phyloP scores from a whole-genome alignment of 2,888 invertebrate species.

The Calliphora vomitoria region DNA sequence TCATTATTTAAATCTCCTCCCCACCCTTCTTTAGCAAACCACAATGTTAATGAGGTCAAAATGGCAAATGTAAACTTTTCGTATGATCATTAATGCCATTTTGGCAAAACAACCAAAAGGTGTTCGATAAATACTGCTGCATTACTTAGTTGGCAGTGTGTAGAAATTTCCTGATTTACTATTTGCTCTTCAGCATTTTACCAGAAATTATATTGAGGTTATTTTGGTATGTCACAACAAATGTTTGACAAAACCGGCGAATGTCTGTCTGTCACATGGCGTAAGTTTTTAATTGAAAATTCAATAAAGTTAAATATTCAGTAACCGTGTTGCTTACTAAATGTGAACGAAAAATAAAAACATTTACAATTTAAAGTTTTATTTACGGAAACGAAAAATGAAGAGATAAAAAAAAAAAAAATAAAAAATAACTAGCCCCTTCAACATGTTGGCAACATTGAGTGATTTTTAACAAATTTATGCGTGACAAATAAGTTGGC shows the following conservation, averaged over 20 bases:
- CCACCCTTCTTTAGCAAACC: constrained; percentile 10
- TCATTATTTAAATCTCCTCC: no score
- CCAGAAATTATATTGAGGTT: constrained; percentile 23
- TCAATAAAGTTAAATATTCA: constrained; percentile 24
- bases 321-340: neutral
- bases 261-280: neutral
- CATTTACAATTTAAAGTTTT: constrained; percentile 35
- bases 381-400: constrained; percentile 26
- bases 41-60: constrained; percentile 74
- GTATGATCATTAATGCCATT: neutral
- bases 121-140: constrained; percentile 3
- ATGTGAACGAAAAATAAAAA: neutral
- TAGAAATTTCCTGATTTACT: neutral
- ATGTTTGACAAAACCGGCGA: constrained; percentile 2
- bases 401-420: neutral
- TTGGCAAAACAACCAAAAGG: constrained; percentile 8
- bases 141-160: neutral
- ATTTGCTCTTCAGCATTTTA: constrained; percentile 2
- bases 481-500: constrained; percentile 73
- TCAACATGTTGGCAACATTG: constrained; percentile 71
- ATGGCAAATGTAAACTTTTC: constrained; percentile 20
- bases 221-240: constrained; percentile 7
- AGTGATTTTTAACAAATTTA: constrained; percentile 73
- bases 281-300: constrained; percentile 51
- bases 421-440: constrained; percentile 55